Evolutionary conservation across 2,888 invertebrate species (phyloP), one percentile per base, ranked within the genome.

Genomic region (Stenurella melanura): DNA sequence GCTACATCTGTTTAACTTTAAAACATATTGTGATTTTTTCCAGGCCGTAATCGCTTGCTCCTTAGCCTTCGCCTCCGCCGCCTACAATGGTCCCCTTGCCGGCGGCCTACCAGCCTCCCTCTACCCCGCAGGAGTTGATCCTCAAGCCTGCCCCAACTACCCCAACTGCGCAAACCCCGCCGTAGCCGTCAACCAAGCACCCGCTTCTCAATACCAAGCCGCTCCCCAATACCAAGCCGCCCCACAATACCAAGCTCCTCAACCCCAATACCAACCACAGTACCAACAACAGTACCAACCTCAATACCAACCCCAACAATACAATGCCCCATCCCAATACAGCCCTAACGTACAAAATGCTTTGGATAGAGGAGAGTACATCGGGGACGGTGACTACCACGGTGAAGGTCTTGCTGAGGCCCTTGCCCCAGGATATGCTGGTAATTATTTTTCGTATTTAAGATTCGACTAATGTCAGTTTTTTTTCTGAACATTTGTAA

Each of bases 331-430:
- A 18, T 75, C 79, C 11, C 81, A 86, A 73, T 86, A 86, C 76
- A 73, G 80, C 34, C 70, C 86, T 19, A 81, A 85, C 17, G 78
- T 86, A 9, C 87, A 87, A 75, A 84, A 85, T 73, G 86, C 86
- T 80, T 84, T 87, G 77, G 83, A 87, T 82, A 83, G 86, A 63
- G 87, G 87, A 21, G 86, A 87, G 74, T 87, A 87, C 78, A 86
- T 86, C 75, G 87, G 87, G n/a, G 87, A 87, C 74, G 87, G 87
- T 38, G 87, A 87, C 75, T 87, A 87, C 83, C 86, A 84, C 78
- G 86, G 86, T 42, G 87, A 87, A 83, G 87, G 87, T 67, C 83
- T 87, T n/a, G 85, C 86, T 66, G 87, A 87, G 81, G 84, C 87
- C 72, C 82, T 85, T 54, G 86, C 87, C 70, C 86, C 85, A 74